Evolutionary conservation across 35 echinoderm and acorn worm genomes (phyloP), one percentile per base, ranked within the genome.

Genomic region (Heliocidaris tuberculata): DNA sequence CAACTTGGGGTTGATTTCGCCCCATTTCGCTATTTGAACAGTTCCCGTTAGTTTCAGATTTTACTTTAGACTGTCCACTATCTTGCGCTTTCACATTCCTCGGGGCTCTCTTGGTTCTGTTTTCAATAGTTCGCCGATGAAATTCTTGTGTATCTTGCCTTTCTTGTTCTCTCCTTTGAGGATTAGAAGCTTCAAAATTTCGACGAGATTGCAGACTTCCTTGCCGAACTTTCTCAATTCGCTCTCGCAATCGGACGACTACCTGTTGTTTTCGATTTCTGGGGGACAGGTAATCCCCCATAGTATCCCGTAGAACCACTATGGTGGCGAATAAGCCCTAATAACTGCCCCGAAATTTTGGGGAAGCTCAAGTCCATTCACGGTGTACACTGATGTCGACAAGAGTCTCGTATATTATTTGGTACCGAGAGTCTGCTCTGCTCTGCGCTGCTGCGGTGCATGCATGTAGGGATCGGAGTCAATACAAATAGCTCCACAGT

Each of bases 251-350:
- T 88, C 95, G 95, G 47, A 90, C 93, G 31, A 96, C 87, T 88
- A 96, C 95, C 56, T 94, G 85, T 65, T 96, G 85, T 29, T 92
- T 94, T 35, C 86, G 85, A 16, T 92, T 94, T 35, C 86, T 96
- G 93, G 95, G 95, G 95, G 95, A 94, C 93, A 94, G 47, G 52
- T 60, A 96, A 94, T 96, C 95, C 95, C 95, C 95, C 95, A 96
- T 96, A 88, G 93, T 96, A 59, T 94, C 85, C 56, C 48, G 93
- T 87, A 90, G 86, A 96, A 96, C 95, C 95, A 96, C 95, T 94
- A 96, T 96, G 95, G 95, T 96, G 95, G 48, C 95, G 88, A 56
- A 92, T 95, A 47, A n/a, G 92, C 31, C 54, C 60, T 30, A 91
- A 47, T 78, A 95, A 70, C 87, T 70, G 78, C 94, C 94, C 94